Conservation (phyloP, 2,797 vertebrate genomes). For the Mallotus villosus region DNA sequence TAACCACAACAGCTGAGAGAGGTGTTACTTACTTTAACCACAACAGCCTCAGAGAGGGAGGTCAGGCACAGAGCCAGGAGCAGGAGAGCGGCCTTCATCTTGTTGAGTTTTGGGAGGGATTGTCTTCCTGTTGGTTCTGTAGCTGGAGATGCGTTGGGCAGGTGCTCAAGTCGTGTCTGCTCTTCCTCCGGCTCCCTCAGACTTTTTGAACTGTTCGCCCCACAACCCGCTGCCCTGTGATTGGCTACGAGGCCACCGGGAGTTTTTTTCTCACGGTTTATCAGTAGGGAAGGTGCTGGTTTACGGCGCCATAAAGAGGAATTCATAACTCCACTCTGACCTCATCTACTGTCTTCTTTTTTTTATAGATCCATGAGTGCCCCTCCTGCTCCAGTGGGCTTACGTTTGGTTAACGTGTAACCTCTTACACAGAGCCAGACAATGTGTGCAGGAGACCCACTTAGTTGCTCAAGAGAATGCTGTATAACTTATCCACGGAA, state of each 20-base stretch:
- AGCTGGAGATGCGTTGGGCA: slow-evolving; percentile 31
- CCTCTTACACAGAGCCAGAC: too few relatives aligned
- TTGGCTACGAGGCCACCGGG: slow-evolving; percentile 36
- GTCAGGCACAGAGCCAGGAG: slow-evolving; percentile 58
- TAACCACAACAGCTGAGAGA: not conserved
- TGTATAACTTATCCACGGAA: too few relatives aligned
- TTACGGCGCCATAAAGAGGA: slow-evolving; percentile 61
- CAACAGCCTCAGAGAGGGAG: slow-evolving; percentile 54
- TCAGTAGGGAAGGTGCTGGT: slow-evolving; percentile 57
- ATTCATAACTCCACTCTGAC: slow-evolving; percentile 69
- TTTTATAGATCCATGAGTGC: slow-evolving; percentile 36
- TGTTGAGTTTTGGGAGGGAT: slow-evolving; percentile 25
- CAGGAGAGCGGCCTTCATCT: slow-evolving; percentile 70
- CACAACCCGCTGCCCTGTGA: slow-evolving; percentile 34
- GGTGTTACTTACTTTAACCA: slow-evolving; percentile 69
- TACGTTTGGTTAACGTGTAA: slow-evolving; percentile 11
- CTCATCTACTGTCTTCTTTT: slow-evolving; percentile 47
- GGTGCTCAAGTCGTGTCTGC: slow-evolving; percentile 48
- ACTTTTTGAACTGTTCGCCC: slow-evolving; percentile 65
- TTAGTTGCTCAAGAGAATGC: too few relatives aligned
- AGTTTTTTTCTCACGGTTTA: slow-evolving; percentile 71
- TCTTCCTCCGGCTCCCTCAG: slow-evolving; percentile 3
- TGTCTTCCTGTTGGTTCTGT: slow-evolving; percentile 27
- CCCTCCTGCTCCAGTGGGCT: not conserved
- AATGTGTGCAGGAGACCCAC: too few relatives aligned